Percentiles rank a stretch among this genome's conserved stretches.
phyloP scores from a whole-genome alignment of 2,888 invertebrate species.

The Stenchaetothrips biformis region DNA sequence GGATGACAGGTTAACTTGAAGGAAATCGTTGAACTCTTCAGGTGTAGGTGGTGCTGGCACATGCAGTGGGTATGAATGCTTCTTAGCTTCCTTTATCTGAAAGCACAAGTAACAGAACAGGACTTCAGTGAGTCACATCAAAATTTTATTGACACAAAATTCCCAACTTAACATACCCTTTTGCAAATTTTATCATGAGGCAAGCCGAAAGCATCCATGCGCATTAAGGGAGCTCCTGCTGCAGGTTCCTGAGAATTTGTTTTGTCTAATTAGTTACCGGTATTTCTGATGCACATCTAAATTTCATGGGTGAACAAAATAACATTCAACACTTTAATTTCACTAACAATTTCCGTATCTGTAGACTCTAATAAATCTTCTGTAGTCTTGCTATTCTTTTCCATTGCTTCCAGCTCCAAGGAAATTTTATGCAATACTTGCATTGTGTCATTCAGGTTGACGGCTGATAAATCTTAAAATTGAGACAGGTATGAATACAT shows the following conservation, averaged over 20 bases:
- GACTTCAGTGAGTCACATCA: not conserved
- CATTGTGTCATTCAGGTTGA: not conserved
- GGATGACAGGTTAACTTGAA: not conserved
- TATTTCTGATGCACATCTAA: no score
- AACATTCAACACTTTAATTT: no score
- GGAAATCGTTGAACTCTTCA: not conserved
- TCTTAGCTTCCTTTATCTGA: not conserved
- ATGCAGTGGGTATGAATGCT: not conserved
- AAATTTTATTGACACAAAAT: not conserved
- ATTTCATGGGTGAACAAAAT: no score
- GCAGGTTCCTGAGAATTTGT: not conserved
- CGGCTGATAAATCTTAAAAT: not conserved
- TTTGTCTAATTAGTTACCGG: not conserved
- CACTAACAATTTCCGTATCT: no score
- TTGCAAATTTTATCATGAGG: not conserved
- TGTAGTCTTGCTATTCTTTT: not conserved
- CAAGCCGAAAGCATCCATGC: not conserved
- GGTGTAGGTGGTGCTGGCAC: not conserved
- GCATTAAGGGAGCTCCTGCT: not conserved
- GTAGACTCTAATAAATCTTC: no score
- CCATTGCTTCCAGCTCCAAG: not conserved
- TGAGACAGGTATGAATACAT: not conserved
- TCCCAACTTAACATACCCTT: not conserved
- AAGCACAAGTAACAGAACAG: not conserved
- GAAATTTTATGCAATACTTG: not conserved